Base-by-base conservation (phyloP, 35 echinoderm and acorn worm genomes). In the Patiria miniata region DNA sequence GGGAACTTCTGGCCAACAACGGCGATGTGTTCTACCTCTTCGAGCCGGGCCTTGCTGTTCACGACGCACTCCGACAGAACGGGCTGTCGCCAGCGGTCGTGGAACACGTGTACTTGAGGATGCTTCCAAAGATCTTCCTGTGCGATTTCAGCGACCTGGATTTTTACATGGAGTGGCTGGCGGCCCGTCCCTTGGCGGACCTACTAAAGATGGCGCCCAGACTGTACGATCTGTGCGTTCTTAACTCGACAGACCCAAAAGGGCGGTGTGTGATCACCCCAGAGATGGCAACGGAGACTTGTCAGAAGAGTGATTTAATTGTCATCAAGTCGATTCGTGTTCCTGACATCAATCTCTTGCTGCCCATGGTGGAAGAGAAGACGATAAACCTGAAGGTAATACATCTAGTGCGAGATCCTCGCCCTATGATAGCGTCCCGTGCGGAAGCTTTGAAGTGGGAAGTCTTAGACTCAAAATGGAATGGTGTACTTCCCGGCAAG, bases 1-100 rank as follows among this genome's bases (percentile, higher is more conserved):
- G 90, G 8, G 90, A 92, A 82, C 52, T 92, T 28, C 68, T 87
- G 8, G 84, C 78, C 19, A 79, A 86, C 59, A 60, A 79, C 26
- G 51, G 17, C 14, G 90, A 87, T 87, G 86, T 87, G 36, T 92
- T 92, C 57, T 92, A 92, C 30, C 79, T 92, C 7, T 92, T 92
- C 50, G 90, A 92, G 59, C 90, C 90, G 36, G 90, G 85, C 39
- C 47, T 81, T 22, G 51, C 52, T 29, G 22, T 90, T 28, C 33
- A 56, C 15, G 29, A 83, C 29, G 44, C 56, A 58, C 79, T 92
- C 4, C 21, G 87, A 22, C 29, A 23, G 4, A 16, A 57, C 18
- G 22, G 15, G 14, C 37, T 38, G 38, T 29, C 26, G 51, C 28
- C 53, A 58, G 22, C 19, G 57, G 21, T 60, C 19, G 2, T 18